Evolutionary conservation across 2,797 vertebrate species (phyloP).

Genomic region (Myripristis murdjan): DNA sequence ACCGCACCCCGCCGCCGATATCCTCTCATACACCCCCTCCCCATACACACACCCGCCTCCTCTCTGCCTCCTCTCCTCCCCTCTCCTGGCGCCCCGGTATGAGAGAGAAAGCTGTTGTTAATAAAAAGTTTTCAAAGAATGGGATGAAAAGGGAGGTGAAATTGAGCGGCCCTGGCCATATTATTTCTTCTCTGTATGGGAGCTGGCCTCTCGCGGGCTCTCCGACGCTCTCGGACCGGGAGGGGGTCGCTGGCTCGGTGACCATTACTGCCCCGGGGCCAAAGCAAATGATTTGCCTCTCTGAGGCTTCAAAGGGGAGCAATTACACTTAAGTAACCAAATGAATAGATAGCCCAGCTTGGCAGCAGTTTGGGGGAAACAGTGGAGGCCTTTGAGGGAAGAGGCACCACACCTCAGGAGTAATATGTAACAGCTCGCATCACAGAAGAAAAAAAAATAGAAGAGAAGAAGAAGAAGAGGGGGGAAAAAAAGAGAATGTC

Average conservation of each 20-base stretch:
- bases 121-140: conserved; percentile 90
- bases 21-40: conserved; percentile 64
- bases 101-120: conserved; percentile 89
- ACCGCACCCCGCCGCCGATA: conserved; percentile 50
- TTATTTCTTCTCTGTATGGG: conserved; percentile 90
- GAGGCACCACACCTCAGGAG: conserved; percentile 86
- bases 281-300: conserved; percentile 92
- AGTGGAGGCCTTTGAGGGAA: conserved; percentile 87
- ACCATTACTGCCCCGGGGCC: conserved; percentile 87
- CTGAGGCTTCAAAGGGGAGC: conserved; percentile 90
- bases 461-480: conserved; percentile 43
- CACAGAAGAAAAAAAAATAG: conserved; percentile 54
- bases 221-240: conserved; percentile 84
- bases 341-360: conserved; percentile 91
- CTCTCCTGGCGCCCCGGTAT: conserved; percentile 78
- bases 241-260: conserved; percentile 85
- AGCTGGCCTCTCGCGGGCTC: conserved; percentile 87
- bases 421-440: conserved; percentile 84
- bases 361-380: conserved; percentile 87
- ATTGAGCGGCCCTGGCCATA: conserved; percentile 87
- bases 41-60: conserved; percentile 7
- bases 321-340: conserved; percentile 93
- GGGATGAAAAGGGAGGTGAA: conserved; percentile 90
- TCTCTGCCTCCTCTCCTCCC: conserved; percentile 68
- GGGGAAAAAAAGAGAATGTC: conserved; percentile 75